Evolutionary conservation across 2,113 vertebrate genomes (phyloP).

Genomic region (Gallinago jamesoni): DNA sequence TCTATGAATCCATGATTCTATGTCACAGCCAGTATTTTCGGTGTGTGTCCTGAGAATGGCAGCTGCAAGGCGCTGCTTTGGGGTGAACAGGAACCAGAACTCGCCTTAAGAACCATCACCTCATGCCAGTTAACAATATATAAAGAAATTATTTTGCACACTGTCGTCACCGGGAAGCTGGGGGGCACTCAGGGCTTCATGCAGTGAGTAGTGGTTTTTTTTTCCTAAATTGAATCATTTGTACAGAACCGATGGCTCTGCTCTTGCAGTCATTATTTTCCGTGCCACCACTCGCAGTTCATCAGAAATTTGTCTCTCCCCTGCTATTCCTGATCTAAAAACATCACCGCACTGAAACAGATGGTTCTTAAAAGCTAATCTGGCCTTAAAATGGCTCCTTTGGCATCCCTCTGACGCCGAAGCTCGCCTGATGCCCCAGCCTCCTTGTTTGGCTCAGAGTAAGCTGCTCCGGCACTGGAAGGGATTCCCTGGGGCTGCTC

Average conservation of each 20-base stretch:
- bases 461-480: neutral
- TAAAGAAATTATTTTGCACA: neutral
- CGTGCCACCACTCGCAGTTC: neutral
- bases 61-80: neutral
- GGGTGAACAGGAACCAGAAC: neutral
- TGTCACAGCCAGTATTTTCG: neutral
- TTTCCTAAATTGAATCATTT: neutral
- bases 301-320: neutral
- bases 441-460: neutral
- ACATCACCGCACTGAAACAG: neutral
- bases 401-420: neutral
- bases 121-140: neutral
- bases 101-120: neutral
- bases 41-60: neutral
- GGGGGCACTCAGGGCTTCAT: neutral
- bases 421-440: neutral
- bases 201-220: neutral
- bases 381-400: neutral
- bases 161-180: neutral
- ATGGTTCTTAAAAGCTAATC: neutral
- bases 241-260: neutral
- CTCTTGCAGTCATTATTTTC: neutral
- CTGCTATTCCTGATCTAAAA: neutral
- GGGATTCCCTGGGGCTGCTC: neutral
- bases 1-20: too few relatives aligned